phyloP scores from a whole-genome alignment of 2,888 invertebrate species.

The Liodrosophila aerea region DNA sequence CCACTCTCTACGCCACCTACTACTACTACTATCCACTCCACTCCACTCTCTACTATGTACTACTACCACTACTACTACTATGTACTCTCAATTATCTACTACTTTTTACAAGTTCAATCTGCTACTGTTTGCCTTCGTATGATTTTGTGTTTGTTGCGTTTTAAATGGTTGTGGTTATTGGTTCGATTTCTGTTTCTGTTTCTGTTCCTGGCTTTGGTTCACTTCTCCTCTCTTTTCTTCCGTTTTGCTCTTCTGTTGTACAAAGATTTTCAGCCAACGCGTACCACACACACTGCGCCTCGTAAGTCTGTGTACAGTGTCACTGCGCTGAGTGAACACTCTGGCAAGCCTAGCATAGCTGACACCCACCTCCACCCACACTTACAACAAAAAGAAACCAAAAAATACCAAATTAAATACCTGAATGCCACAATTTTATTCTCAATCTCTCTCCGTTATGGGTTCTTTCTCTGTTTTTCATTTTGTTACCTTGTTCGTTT shows the following conservation, averaged over 20 bases:
- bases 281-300: constrained; percentile 15
- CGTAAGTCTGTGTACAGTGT: no score
- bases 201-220: constrained; percentile 4
- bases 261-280: constrained; percentile 64
- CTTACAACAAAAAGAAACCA: constrained; percentile 16
- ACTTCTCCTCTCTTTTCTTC: constrained; percentile 12
- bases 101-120: constrained; percentile 26
- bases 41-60: constrained; percentile 21
- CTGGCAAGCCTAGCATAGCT: no score
- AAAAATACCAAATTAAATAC: constrained; percentile 22
- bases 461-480: constrained; percentile 26
- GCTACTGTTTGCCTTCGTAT: constrained; percentile 29
- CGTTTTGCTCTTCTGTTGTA: constrained; percentile 55
- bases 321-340: constrained; percentile 16
- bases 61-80: constrained; percentile 8
- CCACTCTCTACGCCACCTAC: constrained; percentile 15
- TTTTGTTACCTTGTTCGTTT: constrained; percentile 44
- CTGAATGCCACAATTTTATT: constrained; percentile 59
- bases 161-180: constrained; percentile 42
- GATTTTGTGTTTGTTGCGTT: constrained; percentile 17
- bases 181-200: constrained; percentile 14
- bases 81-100: constrained; percentile 2
- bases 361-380: no score
- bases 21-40: constrained; percentile 14
- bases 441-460: constrained; percentile 29